Conservation (phyloP, 2,797 vertebrate genomes). For the Ibycter americanus region DNA sequence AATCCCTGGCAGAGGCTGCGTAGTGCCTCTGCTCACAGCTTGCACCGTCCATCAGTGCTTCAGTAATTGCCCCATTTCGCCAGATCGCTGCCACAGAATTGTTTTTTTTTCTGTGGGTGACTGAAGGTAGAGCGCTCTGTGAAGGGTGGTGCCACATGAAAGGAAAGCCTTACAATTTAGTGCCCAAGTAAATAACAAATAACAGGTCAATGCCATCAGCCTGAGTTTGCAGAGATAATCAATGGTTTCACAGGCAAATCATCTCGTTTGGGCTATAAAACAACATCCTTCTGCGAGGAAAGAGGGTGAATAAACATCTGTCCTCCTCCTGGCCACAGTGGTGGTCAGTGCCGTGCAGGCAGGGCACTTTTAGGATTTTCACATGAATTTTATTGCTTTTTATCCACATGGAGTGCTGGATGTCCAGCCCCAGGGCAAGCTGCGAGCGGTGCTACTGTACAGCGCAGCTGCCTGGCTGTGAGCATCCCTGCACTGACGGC, state of each 20-base stretch:
- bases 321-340: background rate
- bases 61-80: fast-evolving
- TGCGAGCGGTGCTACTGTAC: fast-evolving
- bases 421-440: background rate
- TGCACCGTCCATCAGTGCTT: fast-evolving
- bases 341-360: no score
- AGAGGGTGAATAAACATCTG: background rate
- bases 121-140: fast-evolving
- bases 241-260: background rate
- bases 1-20: background rate
- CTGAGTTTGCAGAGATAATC: background rate
- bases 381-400: background rate
- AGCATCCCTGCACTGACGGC: background rate
- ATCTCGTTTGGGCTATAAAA: fast-evolving
- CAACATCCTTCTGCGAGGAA: fast-evolving
- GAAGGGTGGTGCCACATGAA: background rate
- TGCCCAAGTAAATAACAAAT: background rate
- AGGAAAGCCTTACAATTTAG: background rate
- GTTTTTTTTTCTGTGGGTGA: fast-evolving
- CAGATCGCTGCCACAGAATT: background rate
- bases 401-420: fast-evolving
- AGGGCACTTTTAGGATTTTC: background rate
- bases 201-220: background rate
- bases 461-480: fast-evolving
- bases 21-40: background rate